Base-by-base conservation (phyloP, 2,888 invertebrate species). In the Phaedon cochleariae region DNA sequence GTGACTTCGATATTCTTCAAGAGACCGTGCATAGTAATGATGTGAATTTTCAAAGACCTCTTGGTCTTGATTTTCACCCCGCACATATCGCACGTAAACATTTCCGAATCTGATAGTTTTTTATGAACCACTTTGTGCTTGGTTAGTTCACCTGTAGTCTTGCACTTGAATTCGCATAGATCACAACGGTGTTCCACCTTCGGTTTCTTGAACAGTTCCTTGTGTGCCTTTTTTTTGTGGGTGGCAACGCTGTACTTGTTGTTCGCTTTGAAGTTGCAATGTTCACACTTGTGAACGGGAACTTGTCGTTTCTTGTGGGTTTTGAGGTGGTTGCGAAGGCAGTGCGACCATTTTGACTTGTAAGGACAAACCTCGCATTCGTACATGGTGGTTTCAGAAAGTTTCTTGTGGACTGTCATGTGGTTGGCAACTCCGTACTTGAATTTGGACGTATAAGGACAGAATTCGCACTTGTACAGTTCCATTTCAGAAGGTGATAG, bases 331-430 rank as follows among this genome's bases (percentile, higher is more conserved):
- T 49, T 49, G 31, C 59, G 22, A 9, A 59, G 29, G n/a, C 48
- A 59, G 17, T 59, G 59, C n/a, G 29, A 4, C 29, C 49, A 59
- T 59, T 59, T 59, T 15, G 59, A n/a, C 22, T 49, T 31, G 37
- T 59, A 59, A 15, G 48, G 10, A 17, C 59, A 59, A 18, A 59
- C 34, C 26, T 59, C 59, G 21, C 59, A 59, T 34, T 59, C 48
- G 59, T 29, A 59, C 1, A 49, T 34, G 18, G 21, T 17, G 5
- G 22, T 51, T 34, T 59, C 59, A 12, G 59, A 59, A 15, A 34
- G 5, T 9, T 29, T 59, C 10, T 51, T 59, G 49, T 59, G 59
- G 0, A 1, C 9, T 20, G 34, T 1, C 51, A 59, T 49, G 9
- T 59, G 51, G 12, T 34, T 34, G 9, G 6, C 0, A 2, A 59